Evolutionary conservation across 2,888 invertebrate genomes (phyloP), one percentile per base, ranked within the genome.

Genomic region (Amblyjoppa proteus): DNA sequence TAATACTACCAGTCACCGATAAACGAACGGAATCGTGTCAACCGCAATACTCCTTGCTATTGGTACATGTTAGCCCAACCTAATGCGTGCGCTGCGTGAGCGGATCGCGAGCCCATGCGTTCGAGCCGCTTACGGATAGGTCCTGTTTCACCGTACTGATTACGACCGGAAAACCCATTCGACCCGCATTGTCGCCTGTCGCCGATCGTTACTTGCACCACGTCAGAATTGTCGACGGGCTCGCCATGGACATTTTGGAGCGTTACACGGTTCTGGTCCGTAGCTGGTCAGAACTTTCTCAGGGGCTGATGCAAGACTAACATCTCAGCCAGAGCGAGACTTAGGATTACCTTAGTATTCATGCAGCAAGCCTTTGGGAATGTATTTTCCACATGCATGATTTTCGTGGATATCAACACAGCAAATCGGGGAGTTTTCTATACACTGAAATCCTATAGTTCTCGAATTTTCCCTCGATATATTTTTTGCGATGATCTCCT

Each of bases 21-120:
- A 80, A 75, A 82, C 81, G 76, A 84, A 84, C 79, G 71, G 77
- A 84, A 86, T 87, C 81, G 80, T 86, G 86, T 87, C 84, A 87
- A 84, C 81, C 73, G 84, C 86, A 86, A 81, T 80, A 64, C 80
- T 56, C 66, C 70, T 82, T 74, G 66, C 71, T 83, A 70, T 84
- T 81, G 70, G 68, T 75, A 81, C 77, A 78, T 66, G 71, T 70
- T 69, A 20, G 56, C 25, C 64, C 70, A 68, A 45, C 49, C 75
- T 64, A 71, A 66, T 49, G 73, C 66, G 56, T 11, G 2, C 58
- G 20, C 28, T 11, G 25, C 20, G 20, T 20, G 25, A 11, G 58
- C 58, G 28, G 58, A 25, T 58, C 11, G 58, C 11, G 25, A 4
- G 4, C 4, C 58, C 58, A 28, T 58, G 58, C 25, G 28, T 58